Evolutionary conservation across 2,113 vertebrate genomes (phyloP), one percentile per base, ranked within the genome.

Genomic region (Syngnathus typhle): DNA sequence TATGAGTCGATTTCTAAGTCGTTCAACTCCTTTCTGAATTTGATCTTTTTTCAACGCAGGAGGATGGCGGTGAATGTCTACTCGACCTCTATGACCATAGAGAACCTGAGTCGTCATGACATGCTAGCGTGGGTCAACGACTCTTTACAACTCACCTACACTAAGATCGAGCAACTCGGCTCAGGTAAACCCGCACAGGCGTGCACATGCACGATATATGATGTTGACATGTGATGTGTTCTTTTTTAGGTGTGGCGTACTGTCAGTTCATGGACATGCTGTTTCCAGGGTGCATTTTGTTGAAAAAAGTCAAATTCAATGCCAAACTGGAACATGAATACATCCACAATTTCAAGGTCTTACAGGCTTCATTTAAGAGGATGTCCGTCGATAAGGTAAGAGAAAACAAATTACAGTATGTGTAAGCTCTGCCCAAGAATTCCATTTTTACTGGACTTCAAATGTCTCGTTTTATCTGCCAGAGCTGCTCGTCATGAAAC

Each of bases 241-340:
- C 21, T 19, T 41, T 32, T n/a, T 8, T 12, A 98, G 96, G 96
- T 21, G 89, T 85, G 7, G 95, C 94, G 0, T 98, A 98, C 73
- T 98, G 96, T 86, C 96, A 98, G 90, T 97, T 98, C 85, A 98
- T 98, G 96, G 95, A 98, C 90, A 98, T 98, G 94, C 88, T 98
- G 76, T 98, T 98, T 88, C 95, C 96, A 0, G 95, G 96, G 63
- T 96, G 94, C 63, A 90, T 98, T 69, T 88, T 95, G 82, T 82
- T 98, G 82, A 93, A 95, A 77, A 98, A 94, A 88, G 94, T 98
- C 62, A 98, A 96, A 84, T 98, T 98, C 76, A 94, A 95, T 46
- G 94, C 95, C 65, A 95, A 94, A 70, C 83, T 98, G 87, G 96
- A 98, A 68, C 95, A 98, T 0, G 96, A 98, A 74, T 96, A 91